phyloP scores from a whole-genome alignment of 2,888 invertebrate genomes.

The Heliconius cydno region DNA sequence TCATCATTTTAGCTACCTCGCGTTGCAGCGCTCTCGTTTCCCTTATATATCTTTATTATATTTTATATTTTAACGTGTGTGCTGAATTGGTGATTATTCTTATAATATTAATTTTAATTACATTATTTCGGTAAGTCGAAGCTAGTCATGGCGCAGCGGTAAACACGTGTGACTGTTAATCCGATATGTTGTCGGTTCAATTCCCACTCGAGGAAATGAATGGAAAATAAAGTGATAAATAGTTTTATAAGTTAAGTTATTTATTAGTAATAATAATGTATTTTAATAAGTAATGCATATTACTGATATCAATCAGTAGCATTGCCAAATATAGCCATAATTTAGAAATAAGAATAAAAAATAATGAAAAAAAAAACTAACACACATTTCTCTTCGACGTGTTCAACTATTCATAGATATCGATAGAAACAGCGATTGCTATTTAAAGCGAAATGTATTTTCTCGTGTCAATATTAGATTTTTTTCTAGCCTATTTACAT shows the following conservation, averaged over 20 bases:
- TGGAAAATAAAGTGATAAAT: neutral
- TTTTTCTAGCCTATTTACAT: constrained; percentile 46
- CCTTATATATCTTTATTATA: constrained; percentile 24
- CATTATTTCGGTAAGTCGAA: neutral
- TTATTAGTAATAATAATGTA: neutral
- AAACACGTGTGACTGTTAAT: no score
- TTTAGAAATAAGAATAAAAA: neutral
- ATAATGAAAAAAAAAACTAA: neutral
- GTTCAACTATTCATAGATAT: constrained; percentile 22
- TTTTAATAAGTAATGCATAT: neutral
- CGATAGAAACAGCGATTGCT: constrained; percentile 11
- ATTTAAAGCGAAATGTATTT: constrained; percentile 22
- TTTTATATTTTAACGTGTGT: neutral
- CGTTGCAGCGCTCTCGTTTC: constrained; percentile 42
- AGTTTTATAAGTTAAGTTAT: neutral
- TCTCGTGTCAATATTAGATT: constrained; percentile 38
- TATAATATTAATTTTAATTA: neutral
- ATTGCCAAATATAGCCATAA: neutral
- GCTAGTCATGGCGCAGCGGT: no score
- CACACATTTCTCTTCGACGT: neutral
- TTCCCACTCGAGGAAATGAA: no score
- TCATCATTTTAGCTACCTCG: constrained; percentile 55
- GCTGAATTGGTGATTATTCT: neutral
- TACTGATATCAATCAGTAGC: neutral
- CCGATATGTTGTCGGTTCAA: no score